Percentiles rank a stretch among this genome's conserved stretches.
Conservation (phyloP, 2,113 vertebrate genomes). For the Gallinago jamesoni region DNA sequence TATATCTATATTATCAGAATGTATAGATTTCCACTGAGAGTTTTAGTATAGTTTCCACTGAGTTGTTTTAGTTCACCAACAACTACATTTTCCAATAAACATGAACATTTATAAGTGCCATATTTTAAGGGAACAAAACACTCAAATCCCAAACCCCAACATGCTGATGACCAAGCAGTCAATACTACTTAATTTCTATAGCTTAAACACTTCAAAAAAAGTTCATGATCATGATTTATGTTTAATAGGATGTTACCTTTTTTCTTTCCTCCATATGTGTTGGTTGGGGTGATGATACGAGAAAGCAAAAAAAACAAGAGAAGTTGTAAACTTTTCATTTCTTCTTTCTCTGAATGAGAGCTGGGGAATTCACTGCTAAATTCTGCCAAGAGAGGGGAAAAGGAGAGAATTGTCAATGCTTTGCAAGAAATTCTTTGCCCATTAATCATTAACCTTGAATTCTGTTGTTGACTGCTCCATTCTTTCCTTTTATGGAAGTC, state of each 20-base stretch:
- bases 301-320: conserved; percentile 55
- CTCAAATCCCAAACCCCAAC: background rate
- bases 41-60: too few species aligned
- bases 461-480: background rate
- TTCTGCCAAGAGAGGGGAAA: conserved; percentile 54
- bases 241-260: conserved; percentile 70
- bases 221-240: background rate
- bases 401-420: conserved; percentile 18
- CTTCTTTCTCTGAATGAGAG: conserved; percentile 5
- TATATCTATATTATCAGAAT: background rate
- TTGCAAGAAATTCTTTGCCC: conserved; percentile 26
- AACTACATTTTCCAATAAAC: background rate
- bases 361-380: conserved; percentile 9
- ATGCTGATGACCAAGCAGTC: background rate
- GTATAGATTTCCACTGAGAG: background rate
- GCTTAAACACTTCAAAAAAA: background rate
- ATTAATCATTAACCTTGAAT: conserved; percentile 79
- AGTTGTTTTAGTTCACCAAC: background rate
- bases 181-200: background rate
- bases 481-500: conserved; percentile 18
- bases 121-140: background rate
- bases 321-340: conserved; percentile 66
- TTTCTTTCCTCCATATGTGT: conserved; percentile 36
- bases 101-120: background rate
- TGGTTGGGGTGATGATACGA: conserved; percentile 23